These are phyloP conservation scores for Thaumatotibia leucotreta DNA, from an alignment of 1,140 invertebrate genomes.

Conservation along the genomic window DNA sequence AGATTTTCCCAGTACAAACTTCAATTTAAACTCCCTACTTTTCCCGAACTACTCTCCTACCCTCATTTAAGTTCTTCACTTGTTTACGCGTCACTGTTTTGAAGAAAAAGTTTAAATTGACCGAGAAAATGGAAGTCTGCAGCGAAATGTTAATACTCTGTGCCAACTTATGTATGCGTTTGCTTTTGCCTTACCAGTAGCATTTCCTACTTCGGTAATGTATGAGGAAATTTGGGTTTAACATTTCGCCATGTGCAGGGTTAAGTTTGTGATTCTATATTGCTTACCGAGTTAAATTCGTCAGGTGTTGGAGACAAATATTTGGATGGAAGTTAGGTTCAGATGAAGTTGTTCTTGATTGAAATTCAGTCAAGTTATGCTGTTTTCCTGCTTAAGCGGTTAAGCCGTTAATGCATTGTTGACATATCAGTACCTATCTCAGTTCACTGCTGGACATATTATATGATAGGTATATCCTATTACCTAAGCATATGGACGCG, in stretches of 20 bases:
- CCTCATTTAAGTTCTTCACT: background rate
- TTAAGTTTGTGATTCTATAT: background rate
- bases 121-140: background rate
- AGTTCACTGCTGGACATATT: too few relatives aligned
- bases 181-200: background rate
- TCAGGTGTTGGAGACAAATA: background rate
- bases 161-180: background rate
- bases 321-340: background rate
- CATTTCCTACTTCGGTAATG: background rate
- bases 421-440: too few relatives aligned
- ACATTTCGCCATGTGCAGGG: background rate
- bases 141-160: background rate
- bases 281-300: background rate
- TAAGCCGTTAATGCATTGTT: too few relatives aligned
- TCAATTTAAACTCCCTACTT: too few relatives aligned
- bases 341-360: too few relatives aligned
- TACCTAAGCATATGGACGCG: too few relatives aligned
- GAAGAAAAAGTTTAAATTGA: conserved; percentile 1
- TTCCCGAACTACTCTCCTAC: too few relatives aligned
- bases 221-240: background rate
- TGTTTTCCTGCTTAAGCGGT: too few relatives aligned
- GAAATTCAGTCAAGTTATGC: too few relatives aligned
- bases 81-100: background rate
- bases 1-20: too few relatives aligned
- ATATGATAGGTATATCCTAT: too few relatives aligned